Evolutionary conservation across 2,797 vertebrate species (phyloP), one percentile per base, ranked within the genome.

Genomic region (Jordanella pulchra): DNA sequence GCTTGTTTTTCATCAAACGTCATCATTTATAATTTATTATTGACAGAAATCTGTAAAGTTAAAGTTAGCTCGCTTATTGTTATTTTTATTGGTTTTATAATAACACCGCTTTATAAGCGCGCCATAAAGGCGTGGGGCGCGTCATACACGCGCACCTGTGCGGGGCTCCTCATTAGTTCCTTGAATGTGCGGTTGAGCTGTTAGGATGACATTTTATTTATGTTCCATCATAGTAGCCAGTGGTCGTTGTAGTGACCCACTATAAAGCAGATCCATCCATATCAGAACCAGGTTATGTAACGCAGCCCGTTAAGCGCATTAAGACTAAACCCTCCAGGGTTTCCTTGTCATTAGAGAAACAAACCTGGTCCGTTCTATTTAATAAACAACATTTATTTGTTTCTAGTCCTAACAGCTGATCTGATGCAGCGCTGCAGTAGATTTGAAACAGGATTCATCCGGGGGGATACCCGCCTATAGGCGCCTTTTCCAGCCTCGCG

Each of bases 231-330:
- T 10, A 28, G n/a, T n/a, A 42, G 3, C 28, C 68, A 23, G 39
- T 23, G 45, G 42, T 13, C 42, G 32, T n/a, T 39, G 9, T 2
- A n/a, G 12, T n/a, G 32, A 39, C 32, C 12, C 58, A n/a, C 56
- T 3, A 47, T 14, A 54, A 60, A 45, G n/a, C 44, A 1, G 45
- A 30, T 55, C 35, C 35, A 39, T 39, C 5, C 35, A 39, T 35
- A 39, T 39, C 35, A 39, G 35, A 39, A 53, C 32, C 44, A 56
- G 71, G 78, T 90, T 84, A 89, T 85, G 64, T 90, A 90, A 91
- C 76, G 15, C 2, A 76, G 84, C 76, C 58, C 64, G 27, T 86
- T 82, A 30, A 86, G 84, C 89, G 77, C 67, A 71, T 89, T 87
- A 82, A 39, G 68, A 76, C 30, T 70, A 75, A 77, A 87, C 82